Evolutionary conservation across 1,140 invertebrate genomes (phyloP).

Genomic region (Lerema accius): DNA sequence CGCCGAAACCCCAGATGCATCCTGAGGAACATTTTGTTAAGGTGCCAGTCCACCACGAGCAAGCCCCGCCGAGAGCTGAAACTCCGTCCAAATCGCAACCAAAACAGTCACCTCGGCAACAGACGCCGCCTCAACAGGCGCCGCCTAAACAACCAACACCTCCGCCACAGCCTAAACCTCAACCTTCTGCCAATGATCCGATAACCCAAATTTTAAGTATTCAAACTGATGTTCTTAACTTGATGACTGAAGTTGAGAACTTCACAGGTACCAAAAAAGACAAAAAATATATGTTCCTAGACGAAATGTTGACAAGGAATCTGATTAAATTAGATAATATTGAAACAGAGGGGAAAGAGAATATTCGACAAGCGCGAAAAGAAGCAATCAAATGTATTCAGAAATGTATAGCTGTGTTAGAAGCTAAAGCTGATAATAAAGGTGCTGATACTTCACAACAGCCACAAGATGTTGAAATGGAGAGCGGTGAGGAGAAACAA

Average conservation of each 20-base stretch:
- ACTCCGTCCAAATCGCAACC: conserved; percentile 67
- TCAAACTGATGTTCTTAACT: conserved; percentile 90
- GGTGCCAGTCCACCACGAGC: conserved; percentile 68
- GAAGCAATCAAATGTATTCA: conserved; percentile 95
- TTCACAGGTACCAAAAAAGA: conserved; percentile 90
- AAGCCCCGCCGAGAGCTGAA: conserved; percentile 55
- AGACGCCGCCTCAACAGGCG: conserved; percentile 58
- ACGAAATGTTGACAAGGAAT: conserved; percentile 97
- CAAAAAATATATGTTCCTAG: conserved; percentile 94
- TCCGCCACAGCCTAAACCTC: conserved; percentile 55
- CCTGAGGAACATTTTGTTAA: conserved; percentile 72
- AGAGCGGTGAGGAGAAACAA: conserved; percentile 43
- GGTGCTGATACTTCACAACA: conserved; percentile 43
- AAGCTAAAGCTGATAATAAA: conserved; percentile 86
- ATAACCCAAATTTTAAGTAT: conserved; percentile 91
- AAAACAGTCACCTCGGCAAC: conserved; percentile 61
- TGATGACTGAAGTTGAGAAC: conserved; percentile 90
- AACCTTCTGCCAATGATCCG: conserved; percentile 85
- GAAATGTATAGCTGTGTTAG: conserved; percentile 91
- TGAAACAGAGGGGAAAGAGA: conserved; percentile 95
- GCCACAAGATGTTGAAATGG: conserved; percentile 65
- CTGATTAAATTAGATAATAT: conserved; percentile 95
- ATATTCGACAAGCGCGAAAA: conserved; percentile 92
- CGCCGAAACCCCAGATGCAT: conserved; percentile 68
- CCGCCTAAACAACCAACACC: conserved; percentile 59